Evolutionary conservation across 2,113 vertebrate species (phyloP).

Genomic region (Pseudopipra pipra): DNA sequence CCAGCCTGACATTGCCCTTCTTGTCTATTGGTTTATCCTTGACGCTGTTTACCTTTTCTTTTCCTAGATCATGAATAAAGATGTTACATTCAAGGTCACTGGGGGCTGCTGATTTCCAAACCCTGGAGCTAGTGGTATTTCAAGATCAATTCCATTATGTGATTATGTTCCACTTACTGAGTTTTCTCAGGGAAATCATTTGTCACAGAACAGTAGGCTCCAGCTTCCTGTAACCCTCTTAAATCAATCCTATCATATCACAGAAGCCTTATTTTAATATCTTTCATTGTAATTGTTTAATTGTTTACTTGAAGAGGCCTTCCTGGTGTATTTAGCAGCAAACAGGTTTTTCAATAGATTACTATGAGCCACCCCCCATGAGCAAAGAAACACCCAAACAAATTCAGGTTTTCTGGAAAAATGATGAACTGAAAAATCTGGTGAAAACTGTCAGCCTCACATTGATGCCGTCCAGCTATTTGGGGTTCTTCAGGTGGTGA

Average conservation of each 20-base stretch:
- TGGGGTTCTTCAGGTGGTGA: not conserved
- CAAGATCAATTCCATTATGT: slow-evolving; percentile 35
- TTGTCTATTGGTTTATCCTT: not conserved
- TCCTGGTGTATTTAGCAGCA: not conserved
- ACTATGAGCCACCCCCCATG: not conserved
- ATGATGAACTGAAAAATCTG: not conserved
- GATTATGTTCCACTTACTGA: slow-evolving; percentile 37
- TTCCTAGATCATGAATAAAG: not conserved
- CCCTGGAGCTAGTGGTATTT: not conserved
- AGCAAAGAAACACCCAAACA: not conserved
- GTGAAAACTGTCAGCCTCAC: not conserved
- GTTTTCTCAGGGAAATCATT: not conserved
- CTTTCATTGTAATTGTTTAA: not conserved
- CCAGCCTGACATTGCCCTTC: not conserved
- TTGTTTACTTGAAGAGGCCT: slow-evolving; percentile 4
- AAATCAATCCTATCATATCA: not conserved
- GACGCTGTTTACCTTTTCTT: not conserved
- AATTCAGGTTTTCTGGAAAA: not conserved
- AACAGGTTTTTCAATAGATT: not conserved
- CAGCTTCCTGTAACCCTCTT: slow-evolving; percentile 20
- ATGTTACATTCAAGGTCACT: not conserved
- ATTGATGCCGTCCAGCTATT: not conserved
- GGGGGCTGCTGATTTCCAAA: not conserved
- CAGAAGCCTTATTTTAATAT: not conserved
- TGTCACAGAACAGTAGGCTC: slow-evolving; percentile 12